Evolutionary conservation across 2,113 vertebrate genomes (phyloP), one percentile per base, ranked within the genome.

Genomic region (Garra rufa): DNA sequence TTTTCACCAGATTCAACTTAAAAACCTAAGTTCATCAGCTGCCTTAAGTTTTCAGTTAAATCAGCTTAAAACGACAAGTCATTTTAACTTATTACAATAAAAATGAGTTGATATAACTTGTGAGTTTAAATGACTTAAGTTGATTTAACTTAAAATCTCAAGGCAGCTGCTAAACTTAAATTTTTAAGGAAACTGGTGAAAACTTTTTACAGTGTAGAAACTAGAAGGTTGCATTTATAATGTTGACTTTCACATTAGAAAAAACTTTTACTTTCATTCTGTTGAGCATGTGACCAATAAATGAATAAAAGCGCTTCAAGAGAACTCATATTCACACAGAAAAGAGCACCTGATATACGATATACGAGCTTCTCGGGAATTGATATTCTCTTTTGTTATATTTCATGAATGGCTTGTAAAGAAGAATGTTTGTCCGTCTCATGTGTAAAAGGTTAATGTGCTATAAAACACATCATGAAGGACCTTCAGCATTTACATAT

Each of bases 371-470:
- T 10, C 6, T 11, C 38, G 43, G 19, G 34, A 4, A 74, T 44
- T 65, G 14, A 30, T 30, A 14, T 44, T 5, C 24, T 46, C 13
- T 8, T 28, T 3, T 30, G 6, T 28, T 13, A 74, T 74, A 74
- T 46, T 44, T 26, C 11, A 73, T 48, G 0, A 48, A 28, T 48
- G 24, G 44, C 44, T 50, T 75, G 44, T 50, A 50, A 50, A 50
- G 71, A 46, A 75, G 26, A 46, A 28, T 50, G 44, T 75, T 75
- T 75, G 71, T 75, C 44, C 26, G 26, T 50, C 24, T 30, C 71
- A 19, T 13, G 1, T 75, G 71, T 75, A 50, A 75, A 75, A 48
- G 71, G 24, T 48, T 75, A 75, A 50, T 30, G 71, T 75, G 13
- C 8, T 30, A 75, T 50, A 50, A 50, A 75, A 30, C 44, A 24